phyloP scores from a whole-genome alignment of 2,888 invertebrate genomes.

The Coenonympha glycerion region DNA sequence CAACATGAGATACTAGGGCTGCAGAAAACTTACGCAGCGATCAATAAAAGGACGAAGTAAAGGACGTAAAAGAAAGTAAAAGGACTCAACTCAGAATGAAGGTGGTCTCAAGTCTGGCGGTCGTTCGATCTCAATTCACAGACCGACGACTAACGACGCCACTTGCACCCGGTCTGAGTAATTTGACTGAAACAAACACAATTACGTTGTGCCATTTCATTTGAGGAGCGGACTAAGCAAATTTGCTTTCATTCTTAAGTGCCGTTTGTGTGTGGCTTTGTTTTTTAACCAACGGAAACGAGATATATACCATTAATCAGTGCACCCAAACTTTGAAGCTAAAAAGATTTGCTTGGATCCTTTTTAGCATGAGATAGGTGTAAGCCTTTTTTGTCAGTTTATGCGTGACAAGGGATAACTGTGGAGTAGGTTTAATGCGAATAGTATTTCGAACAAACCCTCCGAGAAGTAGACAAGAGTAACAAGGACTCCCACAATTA shows the following conservation, averaged over 20 bases:
- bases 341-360: conserved; percentile 3
- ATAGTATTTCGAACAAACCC: no score
- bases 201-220: conserved; percentile 10
- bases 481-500: no score
- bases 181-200: conserved; percentile 14
- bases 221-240: conserved; percentile 8
- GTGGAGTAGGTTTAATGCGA: conserved; percentile 2
- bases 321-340: conserved; percentile 6
- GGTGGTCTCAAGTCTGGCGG: no score
- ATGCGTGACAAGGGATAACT: conserved; percentile 10
- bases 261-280: conserved; percentile 2
- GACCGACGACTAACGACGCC: conserved; percentile 4
- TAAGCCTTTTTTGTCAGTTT: conserved; percentile 8
- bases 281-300: conserved; percentile 1
- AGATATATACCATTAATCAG: conserved; percentile 1
- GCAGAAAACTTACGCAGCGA: no score
- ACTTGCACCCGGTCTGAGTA: conserved; percentile 8
- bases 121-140: no score
- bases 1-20: no score
- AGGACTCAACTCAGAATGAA: no score
- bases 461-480: no score
- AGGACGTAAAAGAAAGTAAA: no score
- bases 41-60: no score
- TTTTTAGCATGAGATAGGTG: conserved; percentile 5
- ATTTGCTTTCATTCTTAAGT: conserved; percentile 8